Percentiles rank a stretch among this genome's conserved stretches.
phyloP scores from a whole-genome alignment of 2,888 invertebrate genomes.

The Lycaena phlaeas region DNA sequence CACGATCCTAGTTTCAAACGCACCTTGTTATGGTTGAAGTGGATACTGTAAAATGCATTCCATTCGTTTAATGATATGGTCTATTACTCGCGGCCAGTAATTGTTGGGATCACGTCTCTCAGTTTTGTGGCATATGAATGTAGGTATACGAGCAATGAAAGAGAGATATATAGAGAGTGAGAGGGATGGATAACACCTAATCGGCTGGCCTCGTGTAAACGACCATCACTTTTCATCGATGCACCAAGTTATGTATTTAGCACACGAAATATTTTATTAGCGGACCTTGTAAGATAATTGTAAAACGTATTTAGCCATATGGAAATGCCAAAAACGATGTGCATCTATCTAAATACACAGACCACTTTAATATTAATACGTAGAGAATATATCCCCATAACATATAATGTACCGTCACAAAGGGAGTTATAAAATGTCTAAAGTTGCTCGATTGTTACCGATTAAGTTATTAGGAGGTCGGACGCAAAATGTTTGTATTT shows the following conservation, averaged over 20 bases:
- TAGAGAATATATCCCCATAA: conserved; percentile 39
- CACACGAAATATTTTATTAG: conserved; percentile 21
- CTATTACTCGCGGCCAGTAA: background rate
- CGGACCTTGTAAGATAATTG: conserved; percentile 4
- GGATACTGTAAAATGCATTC: conserved; percentile 67
- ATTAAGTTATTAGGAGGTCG: conserved; percentile 57
- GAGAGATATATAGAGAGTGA: no score
- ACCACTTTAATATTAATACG: conserved; percentile 34
- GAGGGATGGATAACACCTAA: no score
- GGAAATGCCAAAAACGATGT: conserved; percentile 17
- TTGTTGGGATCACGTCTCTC: no score
- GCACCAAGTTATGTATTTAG: conserved; percentile 31
- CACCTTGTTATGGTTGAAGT: conserved; percentile 43
- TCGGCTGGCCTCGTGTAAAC: background rate
- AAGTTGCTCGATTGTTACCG: conserved; percentile 67
- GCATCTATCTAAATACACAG: conserved; percentile 33
- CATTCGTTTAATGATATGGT: conserved; percentile 41
- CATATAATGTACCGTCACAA: conserved; percentile 57
- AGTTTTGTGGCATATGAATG: no score
- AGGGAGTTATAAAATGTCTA: conserved; percentile 59
- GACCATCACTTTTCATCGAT: conserved; percentile 57
- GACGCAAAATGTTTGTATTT: conserved; percentile 66
- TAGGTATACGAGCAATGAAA: no score
- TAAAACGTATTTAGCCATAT: conserved; percentile 13
- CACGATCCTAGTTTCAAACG: conserved; percentile 15